phyloP scores from a whole-genome alignment of 2,888 invertebrate species.

The Stenodera caucasica region DNA sequence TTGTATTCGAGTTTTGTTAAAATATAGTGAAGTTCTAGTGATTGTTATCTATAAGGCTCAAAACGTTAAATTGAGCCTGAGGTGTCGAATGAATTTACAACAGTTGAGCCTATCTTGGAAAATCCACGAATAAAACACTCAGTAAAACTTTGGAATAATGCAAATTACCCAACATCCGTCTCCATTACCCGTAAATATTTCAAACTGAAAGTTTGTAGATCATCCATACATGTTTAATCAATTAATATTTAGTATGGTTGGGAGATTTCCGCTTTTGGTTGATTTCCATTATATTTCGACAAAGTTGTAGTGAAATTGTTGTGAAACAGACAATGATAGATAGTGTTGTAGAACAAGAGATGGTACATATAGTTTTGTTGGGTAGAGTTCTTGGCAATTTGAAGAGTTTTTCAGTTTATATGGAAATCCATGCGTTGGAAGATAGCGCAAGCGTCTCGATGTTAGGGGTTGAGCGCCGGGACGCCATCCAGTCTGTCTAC shows the following conservation, averaged over 20 bases:
- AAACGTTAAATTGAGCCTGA: conserved; percentile 3
- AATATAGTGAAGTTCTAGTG: neutral
- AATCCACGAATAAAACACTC: neutral
- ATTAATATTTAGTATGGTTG: neutral
- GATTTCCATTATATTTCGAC: conserved; percentile 23
- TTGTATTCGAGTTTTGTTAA: conserved; percentile 1
- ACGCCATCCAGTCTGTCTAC: conserved; percentile 55
- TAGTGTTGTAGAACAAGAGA: no score
- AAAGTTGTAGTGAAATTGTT: neutral
- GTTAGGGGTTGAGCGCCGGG: conserved; percentile 46
- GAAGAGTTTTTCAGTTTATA: conserved; percentile 19
- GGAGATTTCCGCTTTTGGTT: conserved; percentile 1
- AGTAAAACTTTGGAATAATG: neutral
- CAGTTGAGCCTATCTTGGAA: neutral
- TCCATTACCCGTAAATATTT: no score
- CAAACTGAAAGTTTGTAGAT: no score
- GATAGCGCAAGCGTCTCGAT: conserved; percentile 49
- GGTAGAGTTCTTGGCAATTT: conserved; percentile 14
- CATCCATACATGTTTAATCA: neutral
- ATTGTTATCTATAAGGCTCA: neutral
- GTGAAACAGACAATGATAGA: no score
- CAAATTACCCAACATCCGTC: no score
- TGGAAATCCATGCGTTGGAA: conserved; percentile 29
- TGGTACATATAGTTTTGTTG: no score
- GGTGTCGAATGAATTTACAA: conserved; percentile 9